Evolutionary conservation across 2,797 vertebrate species (phyloP).

Genomic region (Sebastes variabilis): DNA sequence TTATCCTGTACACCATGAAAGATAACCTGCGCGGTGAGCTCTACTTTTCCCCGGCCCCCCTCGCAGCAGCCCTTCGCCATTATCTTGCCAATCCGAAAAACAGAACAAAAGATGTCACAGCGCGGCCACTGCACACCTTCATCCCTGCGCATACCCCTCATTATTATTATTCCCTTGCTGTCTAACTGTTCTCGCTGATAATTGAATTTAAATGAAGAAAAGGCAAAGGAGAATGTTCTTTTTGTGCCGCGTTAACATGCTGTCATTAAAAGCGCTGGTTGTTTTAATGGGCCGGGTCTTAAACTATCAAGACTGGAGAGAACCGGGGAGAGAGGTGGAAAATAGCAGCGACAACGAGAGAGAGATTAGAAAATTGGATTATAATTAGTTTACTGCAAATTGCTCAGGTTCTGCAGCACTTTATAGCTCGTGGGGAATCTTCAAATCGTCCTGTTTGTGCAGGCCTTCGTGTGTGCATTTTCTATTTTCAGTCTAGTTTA

Average conservation of each 20-base stretch:
- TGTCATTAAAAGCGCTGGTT: constrained; percentile 67
- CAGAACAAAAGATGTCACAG: constrained; percentile 80
- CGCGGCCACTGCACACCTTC: constrained; percentile 68
- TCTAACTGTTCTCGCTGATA: constrained; percentile 71
- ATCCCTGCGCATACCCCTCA: constrained; percentile 64
- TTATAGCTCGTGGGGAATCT: constrained; percentile 27
- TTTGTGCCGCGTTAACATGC: constrained; percentile 65
- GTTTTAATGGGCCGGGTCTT: constrained; percentile 69
- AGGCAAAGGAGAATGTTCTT: constrained; percentile 64
- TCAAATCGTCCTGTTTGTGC: constrained; percentile 28
- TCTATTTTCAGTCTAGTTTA: constrained; percentile 51
- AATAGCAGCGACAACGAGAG: constrained; percentile 29
- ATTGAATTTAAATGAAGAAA: constrained; percentile 81
- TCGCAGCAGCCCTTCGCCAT: constrained; percentile 64
- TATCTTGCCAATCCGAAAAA: constrained; percentile 80
- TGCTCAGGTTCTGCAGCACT: constrained; percentile 32
- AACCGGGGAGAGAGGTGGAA: constrained; percentile 21
- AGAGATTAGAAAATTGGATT: constrained; percentile 59
- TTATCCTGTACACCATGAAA: constrained; percentile 81
- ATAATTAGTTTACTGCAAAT: constrained; percentile 71
- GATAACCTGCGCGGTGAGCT: constrained; percentile 75
- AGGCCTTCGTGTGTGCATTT: constrained; percentile 10
- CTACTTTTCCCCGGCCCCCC: constrained; percentile 67
- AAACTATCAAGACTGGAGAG: constrained; percentile 47
- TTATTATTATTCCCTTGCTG: constrained; percentile 78